A percentile compares a stretch with the other conserved stretches of the same genome.
Conservation (phyloP, 2,113 vertebrate species). For the Xyliphius kryptos region DNA sequence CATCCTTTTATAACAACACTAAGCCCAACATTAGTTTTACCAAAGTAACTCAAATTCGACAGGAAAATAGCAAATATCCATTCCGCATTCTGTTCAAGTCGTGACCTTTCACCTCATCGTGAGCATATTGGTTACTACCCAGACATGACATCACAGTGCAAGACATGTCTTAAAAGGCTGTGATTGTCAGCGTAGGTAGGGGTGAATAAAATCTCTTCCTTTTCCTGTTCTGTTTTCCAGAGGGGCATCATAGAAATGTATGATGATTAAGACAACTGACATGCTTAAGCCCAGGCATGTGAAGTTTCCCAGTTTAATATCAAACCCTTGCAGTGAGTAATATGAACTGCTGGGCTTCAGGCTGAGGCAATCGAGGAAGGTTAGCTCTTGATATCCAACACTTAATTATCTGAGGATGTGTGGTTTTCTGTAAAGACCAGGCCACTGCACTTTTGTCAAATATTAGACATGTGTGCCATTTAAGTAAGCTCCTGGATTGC, state of each 20-base stretch:
- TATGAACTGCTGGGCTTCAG: neutral
- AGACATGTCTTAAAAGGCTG: neutral
- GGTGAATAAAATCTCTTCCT: too few relatives aligned
- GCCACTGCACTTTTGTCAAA: conserved; percentile 23
- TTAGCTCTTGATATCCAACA: conserved; percentile 27
- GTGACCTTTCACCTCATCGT: conserved; percentile 7
- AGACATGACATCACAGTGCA: conserved; percentile 30
- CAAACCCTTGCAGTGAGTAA: conserved; percentile 19
- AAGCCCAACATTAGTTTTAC: neutral
- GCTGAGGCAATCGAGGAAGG: conserved; percentile 6
- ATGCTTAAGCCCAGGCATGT: conserved; percentile 3
- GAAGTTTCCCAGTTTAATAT: conserved; percentile 28
- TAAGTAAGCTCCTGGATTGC: conserved; percentile 1
- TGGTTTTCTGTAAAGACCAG: conserved; percentile 23
- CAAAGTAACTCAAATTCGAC: conserved; percentile 2
- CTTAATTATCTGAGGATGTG: conserved; percentile 27
- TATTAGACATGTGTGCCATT: conserved; percentile 23
- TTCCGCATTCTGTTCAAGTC: neutral
- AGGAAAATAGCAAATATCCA: neutral
- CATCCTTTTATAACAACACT: neutral
- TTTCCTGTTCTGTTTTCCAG: neutral
- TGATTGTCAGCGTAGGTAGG: neutral
- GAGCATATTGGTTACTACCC: neutral
- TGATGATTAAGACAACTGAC: conserved; percentile 25
- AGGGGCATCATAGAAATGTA: conserved; percentile 27